phyloP scores from a whole-genome alignment of 2,113 vertebrate genomes.

The Salvelinus alpinus region DNA sequence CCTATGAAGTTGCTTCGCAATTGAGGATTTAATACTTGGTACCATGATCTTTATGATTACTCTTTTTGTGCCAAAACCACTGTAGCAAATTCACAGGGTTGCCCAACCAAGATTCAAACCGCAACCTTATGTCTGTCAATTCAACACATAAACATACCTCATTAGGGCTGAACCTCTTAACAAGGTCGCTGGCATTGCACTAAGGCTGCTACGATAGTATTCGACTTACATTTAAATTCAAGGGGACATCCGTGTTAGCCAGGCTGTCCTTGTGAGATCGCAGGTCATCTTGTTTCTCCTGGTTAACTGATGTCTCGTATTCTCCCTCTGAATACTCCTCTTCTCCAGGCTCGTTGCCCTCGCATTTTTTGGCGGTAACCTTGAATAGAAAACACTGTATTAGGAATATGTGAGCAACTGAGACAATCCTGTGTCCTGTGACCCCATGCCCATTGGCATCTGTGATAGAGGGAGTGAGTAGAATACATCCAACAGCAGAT shows the following conservation, averaged over 20 bases:
- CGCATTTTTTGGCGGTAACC: conserved; percentile 83
- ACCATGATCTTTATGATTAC: not conserved
- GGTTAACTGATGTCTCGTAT: conserved; percentile 82
- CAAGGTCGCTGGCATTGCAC: not conserved
- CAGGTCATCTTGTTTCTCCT: conserved; percentile 85
- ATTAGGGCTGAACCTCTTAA: conserved; percentile 46
- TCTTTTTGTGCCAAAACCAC: not conserved
- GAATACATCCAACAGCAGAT: conserved; percentile 43
- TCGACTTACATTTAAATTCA: conserved; percentile 53
- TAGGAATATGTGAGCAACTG: not conserved
- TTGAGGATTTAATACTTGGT: not conserved
- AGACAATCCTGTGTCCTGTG: conserved; percentile 18
- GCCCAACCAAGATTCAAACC: too few relatives aligned
- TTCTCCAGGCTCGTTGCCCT: conserved; percentile 66
- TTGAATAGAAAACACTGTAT: conserved; percentile 48
- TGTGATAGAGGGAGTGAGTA: conserved; percentile 10
- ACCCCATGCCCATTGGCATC: conserved; percentile 53
- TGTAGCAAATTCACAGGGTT: too few relatives aligned
- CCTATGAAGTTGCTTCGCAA: not conserved
- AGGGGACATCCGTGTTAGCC: conserved; percentile 58
- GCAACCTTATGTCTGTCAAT: too few relatives aligned
- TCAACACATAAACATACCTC: conserved; percentile 46
- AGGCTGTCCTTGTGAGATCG: conserved; percentile 64
- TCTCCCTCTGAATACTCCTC: conserved; percentile 78
- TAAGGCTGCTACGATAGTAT: not conserved